phyloP scores from a whole-genome alignment of 2,113 vertebrate species.

The Sciurus niger region DNA sequence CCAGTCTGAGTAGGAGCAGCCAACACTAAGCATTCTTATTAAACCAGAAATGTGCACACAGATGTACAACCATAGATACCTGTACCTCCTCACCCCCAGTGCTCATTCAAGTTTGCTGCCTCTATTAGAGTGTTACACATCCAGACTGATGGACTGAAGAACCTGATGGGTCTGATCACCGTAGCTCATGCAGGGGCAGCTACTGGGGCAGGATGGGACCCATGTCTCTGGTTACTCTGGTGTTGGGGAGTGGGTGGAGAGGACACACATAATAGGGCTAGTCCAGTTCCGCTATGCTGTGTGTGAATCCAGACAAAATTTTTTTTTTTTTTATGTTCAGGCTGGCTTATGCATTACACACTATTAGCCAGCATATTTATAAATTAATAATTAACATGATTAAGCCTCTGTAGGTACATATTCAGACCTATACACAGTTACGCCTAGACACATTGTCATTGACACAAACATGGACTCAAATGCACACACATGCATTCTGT shows the following conservation, averaged over 20 bases:
- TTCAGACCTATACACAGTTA: neutral
- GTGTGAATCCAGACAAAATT: neutral
- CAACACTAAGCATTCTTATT: neutral
- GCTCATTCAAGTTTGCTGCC: neutral
- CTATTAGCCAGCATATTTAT: neutral
- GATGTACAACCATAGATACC: neutral
- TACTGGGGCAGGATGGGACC: neutral
- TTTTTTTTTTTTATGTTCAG: neutral
- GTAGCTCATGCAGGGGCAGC: neutral
- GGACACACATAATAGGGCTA: neutral
- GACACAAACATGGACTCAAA: neutral
- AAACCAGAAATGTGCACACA: neutral
- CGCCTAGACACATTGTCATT: neutral
- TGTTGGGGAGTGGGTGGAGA: neutral
- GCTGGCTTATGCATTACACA: neutral
- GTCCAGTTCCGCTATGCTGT: neutral
- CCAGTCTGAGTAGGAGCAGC: neutral
- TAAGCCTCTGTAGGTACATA: neutral
- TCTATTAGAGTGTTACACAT: neutral
- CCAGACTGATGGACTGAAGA: neutral
- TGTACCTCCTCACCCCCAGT: neutral
- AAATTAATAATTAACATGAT: neutral
- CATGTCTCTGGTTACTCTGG: neutral
- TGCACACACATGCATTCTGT: neutral
- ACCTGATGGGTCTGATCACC: neutral